Evolutionary conservation across 2,113 vertebrate species (phyloP), one percentile per base, ranked within the genome.

Genomic region (Callionymus lyra): DNA sequence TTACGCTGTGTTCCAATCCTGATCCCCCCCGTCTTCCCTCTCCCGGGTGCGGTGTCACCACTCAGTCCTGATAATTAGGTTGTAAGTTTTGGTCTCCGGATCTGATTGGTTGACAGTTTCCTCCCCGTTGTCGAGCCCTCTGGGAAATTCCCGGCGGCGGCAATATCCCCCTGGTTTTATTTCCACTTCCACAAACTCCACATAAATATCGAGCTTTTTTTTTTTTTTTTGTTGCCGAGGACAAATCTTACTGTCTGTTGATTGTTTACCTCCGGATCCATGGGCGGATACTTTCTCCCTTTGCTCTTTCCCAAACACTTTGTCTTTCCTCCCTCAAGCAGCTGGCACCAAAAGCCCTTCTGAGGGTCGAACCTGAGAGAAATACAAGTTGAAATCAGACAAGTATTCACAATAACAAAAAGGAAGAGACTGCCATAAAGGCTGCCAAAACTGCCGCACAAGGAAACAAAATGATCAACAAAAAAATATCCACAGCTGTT

Each of bases 291-390:
- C 71, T 89, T 95, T 69, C 93, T 87, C 35, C 93, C 95, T 86
- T 96, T 94, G 77, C 90, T 96, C 65, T 93, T 97, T 12, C 93
- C 93, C 65, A 96, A 86, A 80, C 95, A 98, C 80, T 96, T 97
- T 9, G 91, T 96, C 85, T 87, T 92, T 33, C 94, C 93, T 71
- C 94, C 94, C 68, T 96, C 91, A 43, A 97, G 67, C 39, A 95
- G 85, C 66, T 95, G 94, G 78, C 94, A 97, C 93, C 95, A 99
- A 68, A 97, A 96, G 16, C 93, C 93, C 82, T 96, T 97, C 79
- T 96, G 94, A 48, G 91, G 92, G 74, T 99, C 91, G 1, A 97
- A 97, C 60, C 94, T 99, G 79, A 13, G 64, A 80, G 75, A 31
- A 56, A 36, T 39, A 11, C 32, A 21, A 34, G 31, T 4, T 19